Evolutionary conservation across 2,888 invertebrate genomes (phyloP).

Genomic region (Dendrolimus pini): DNA sequence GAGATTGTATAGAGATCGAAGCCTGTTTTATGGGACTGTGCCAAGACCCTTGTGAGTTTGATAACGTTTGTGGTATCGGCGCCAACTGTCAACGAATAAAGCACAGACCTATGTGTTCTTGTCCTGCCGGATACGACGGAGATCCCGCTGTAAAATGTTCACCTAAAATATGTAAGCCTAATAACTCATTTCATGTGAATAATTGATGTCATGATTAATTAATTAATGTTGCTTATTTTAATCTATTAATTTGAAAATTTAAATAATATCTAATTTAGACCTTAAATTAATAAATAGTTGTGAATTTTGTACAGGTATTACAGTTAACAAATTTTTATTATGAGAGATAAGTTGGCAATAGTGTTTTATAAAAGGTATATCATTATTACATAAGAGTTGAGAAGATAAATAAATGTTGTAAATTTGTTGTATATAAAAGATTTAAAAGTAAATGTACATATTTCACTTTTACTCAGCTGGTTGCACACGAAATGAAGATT

Average conservation of each 20-base stretch:
- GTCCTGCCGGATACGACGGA: slow-evolving; percentile 87
- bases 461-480: slow-evolving; percentile 80
- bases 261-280: background rate
- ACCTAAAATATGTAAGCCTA: slow-evolving; percentile 85
- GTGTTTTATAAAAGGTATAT: too few species aligned
- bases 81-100: slow-evolving; percentile 88
- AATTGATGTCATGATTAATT: slow-evolving; percentile 24
- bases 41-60: slow-evolving; percentile 90
- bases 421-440: background rate
- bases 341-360: too few species aligned
- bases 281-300: background rate
- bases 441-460: slow-evolving; percentile 16
- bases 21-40: slow-evolving; percentile 90
- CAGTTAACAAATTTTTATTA: too few species aligned
- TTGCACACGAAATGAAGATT: slow-evolving; percentile 92
- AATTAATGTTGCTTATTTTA: slow-evolving; percentile 9
- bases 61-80: slow-evolving; percentile 83
- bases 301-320: too few species aligned
- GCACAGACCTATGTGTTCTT: slow-evolving; percentile 89
- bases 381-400: too few species aligned
- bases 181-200: slow-evolving; percentile 16
- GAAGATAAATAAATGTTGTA: too few species aligned
- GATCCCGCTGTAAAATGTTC: slow-evolving; percentile 89
- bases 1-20: slow-evolving; percentile 88
- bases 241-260: background rate